Evolutionary conservation across 1,140 invertebrate species (phyloP).

Genomic region (Drosophila trapezifrons): DNA sequence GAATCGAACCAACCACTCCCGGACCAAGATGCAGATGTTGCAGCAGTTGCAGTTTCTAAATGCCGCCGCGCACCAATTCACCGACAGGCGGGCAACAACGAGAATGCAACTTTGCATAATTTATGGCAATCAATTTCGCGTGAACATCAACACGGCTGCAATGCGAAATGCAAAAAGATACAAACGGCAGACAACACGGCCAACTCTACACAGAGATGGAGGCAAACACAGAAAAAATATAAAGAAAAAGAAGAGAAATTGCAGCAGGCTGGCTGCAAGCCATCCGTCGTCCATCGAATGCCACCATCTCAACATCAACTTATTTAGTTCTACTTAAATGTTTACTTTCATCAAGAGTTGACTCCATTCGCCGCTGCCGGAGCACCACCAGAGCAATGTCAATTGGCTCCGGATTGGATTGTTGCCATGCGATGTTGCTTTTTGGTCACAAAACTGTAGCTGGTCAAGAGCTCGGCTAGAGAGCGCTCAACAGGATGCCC

Average conservation of each 20-base stretch:
- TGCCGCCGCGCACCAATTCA: constrained; percentile 61
- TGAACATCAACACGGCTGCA: constrained; percentile 55
- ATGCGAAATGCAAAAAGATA: constrained; percentile 33
- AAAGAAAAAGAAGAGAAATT: constrained; percentile 47
- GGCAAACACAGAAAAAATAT: constrained; percentile 3
- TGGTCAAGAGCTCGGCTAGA: constrained; percentile 20
- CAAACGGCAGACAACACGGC: constrained; percentile 12
- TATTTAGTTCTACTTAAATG: constrained; percentile 62
- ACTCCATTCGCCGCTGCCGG: constrained; percentile 18
- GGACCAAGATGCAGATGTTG: constrained; percentile 31
- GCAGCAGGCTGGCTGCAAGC: constrained; percentile 30
- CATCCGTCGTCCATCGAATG: constrained; percentile 37
- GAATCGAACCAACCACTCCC: constrained; percentile 47
- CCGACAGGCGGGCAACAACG: constrained; percentile 35
- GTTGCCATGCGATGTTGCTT: constrained; percentile 39
- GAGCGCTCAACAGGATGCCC: constrained; percentile 31
- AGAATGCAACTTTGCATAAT: constrained; percentile 67
- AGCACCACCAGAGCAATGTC: constrained; percentile 25
- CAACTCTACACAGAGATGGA: constrained; percentile 3
- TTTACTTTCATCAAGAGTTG: constrained; percentile 57
- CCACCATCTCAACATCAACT: constrained; percentile 51
- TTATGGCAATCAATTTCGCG: constrained; percentile 69
- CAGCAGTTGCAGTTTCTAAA: constrained; percentile 53
- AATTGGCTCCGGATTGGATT: constrained; percentile 38
- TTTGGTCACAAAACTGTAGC: constrained; percentile 47